Base-by-base conservation (phyloP, 1,140 invertebrate genomes). In the Drosophila seguyi region DNA sequence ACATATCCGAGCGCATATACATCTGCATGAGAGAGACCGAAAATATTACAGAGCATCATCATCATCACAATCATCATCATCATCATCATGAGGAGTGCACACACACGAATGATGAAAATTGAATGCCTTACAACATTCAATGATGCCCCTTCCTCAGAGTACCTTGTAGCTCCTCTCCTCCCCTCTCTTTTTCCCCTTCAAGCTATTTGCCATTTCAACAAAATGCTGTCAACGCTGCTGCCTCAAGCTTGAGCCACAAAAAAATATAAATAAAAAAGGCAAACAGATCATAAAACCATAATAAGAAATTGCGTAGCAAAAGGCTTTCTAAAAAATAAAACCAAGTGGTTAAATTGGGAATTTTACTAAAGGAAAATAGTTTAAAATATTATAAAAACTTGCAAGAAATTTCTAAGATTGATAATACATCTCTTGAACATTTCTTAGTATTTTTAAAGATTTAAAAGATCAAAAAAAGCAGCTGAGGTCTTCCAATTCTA, bases 171-270 rank as follows among this genome's bases (percentile, higher is more conserved):
- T 59, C 50, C 39, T 38, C 62, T 60, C 50, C 59, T 67, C 65
- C 65, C 66, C 66, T 58, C 69, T 71, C 61, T 61, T 66, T 53
- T 48, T 31, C 39, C 71, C 18, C 52, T 45, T 75, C 29, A 20
- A 20, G 50, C 48, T 42, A 65, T 69, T 82, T 75, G 52, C 76
- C 81, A 73, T 69, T 80, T 73, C 63, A 80, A 82, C 67, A 87
- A 83, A 86, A 88, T 67, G 63, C 84, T 87, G 83, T 87, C 83
- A 87, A 77, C 83, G 82, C 75, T 69, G 66, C 59, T 72, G 55
- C 76, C 68, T 57, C 20, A 11, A 44, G 65, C 66, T 53, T 22
- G 34, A 31, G 52, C 68, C 55, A 29, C 58, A 50, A 34, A 45
- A 60, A 71, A 76, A 59, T 22, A 45, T 44, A 39, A 59, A 38